Evolutionary conservation across 2,888 invertebrate species (phyloP).

Genomic region (Macaria notata): DNA sequence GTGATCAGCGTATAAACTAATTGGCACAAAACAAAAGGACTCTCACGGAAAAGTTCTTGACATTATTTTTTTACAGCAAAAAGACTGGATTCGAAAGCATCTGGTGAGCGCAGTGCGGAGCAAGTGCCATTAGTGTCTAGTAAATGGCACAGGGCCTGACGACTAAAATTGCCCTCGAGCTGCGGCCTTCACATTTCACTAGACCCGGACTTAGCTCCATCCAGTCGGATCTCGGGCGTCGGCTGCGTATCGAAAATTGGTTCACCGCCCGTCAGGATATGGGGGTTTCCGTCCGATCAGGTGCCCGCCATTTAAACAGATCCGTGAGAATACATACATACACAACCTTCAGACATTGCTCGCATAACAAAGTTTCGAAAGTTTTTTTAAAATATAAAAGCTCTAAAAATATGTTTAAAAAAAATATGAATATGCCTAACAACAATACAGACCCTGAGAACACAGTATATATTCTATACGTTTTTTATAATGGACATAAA

Average conservation of each 20-base stretch:
- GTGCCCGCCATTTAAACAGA: neutral
- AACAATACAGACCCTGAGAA: conserved; percentile 25
- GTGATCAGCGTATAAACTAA: neutral
- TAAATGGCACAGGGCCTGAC: conserved; percentile 77
- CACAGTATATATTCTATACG: conserved; percentile 9
- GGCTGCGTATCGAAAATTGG: conserved; percentile 29
- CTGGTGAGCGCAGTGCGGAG: conserved; percentile 28
- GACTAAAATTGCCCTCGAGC: conserved; percentile 67
- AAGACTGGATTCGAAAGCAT: conserved; percentile 32
- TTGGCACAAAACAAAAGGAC: conserved; percentile 7
- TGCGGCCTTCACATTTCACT: conserved; percentile 78
- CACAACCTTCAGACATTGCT: no score
- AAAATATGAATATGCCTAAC: neutral
- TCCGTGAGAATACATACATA: conserved; percentile 1
- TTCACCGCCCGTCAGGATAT: conserved; percentile 12
- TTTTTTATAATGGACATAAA: conserved; percentile 26
- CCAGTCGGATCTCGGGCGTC: conserved; percentile 51
- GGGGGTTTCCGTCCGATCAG: conserved; percentile 8
- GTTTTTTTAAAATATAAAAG: no score
- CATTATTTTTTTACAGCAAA: conserved; percentile 26
- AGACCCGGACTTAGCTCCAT: conserved; percentile 79
- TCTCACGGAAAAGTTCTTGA: conserved; percentile 22
- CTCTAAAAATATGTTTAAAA: no score
- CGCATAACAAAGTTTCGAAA: no score
- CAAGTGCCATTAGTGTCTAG: conserved; percentile 42